Evolutionary conservation across 2,888 invertebrate genomes (phyloP), one percentile per base, ranked within the genome.

Genomic region (Eubasilissa splendida): DNA sequence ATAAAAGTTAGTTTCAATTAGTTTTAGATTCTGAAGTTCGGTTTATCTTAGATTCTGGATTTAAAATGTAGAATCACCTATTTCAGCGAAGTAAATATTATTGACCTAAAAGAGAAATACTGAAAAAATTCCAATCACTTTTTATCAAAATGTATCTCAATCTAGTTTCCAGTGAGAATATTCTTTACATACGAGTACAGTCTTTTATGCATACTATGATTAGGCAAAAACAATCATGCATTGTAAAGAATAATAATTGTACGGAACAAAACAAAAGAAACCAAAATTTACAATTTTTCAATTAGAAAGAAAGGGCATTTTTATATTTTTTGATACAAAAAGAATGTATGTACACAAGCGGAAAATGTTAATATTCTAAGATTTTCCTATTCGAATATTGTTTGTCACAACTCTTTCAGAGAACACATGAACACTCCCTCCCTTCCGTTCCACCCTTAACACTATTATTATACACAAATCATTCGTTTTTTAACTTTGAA

Each of bases 321-420:
- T 42, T 42, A 42, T 7, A 42, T 42, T 2, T 42, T 33, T 63
- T 63, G 5, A 22, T 31, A 63, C 63, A 63, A 14, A 63, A 31
- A 63, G 12, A 63, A 63, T 63, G 3, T 33, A 63, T 63, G 31
- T 33, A 63, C 42, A 42, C 63, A 33, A 63, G 12, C 31, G 11
- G 42, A 63, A 63, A 33, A 63, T 4, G 31, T 12, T 53, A 73
- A 58, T 58, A 56, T 12, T 54, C 33, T 54, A 73, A 56, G 33
- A 73, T 33, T 73, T n/a, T 56, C 31, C 56, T 56, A 73, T 73
- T 73, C 54, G 56, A 75, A 60, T 75, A 75, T 75, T 75, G 60
- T 75, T 75, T 75, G 42, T 75, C 75, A 75, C 75, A 75, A 75
- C 75, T 75, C 75, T 75, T 60, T 59, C 59, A 75, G 60, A 60